Conservation (phyloP, 2,113 vertebrate species). For the Eptesicus fuscus region DNA sequence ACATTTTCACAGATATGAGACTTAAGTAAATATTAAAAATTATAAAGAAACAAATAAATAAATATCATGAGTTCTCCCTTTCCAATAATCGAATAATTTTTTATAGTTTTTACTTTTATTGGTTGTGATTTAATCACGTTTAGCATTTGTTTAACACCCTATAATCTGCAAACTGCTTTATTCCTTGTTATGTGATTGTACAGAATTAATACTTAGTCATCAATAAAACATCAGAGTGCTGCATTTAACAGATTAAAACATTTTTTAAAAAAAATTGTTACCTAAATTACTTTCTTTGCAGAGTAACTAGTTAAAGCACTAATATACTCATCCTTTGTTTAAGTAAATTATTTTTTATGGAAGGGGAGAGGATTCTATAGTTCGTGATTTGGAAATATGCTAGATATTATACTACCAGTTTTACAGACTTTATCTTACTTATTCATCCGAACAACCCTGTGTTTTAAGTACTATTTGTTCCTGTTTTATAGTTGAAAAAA, state of each 20-base stretch:
- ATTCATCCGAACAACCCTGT: not conserved
- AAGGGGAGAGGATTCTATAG: not conserved
- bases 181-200: not conserved
- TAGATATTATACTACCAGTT: not conserved
- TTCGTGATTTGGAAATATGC: not conserved
- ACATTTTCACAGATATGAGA: not conserved
- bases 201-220: not conserved
- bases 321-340: not conserved
- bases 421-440: not conserved
- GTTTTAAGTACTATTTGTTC: not conserved
- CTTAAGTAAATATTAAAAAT: constrained; percentile 9
- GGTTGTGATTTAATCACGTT: not conserved
- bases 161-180: not conserved
- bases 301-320: not conserved
- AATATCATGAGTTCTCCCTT: not conserved
- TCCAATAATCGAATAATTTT: not conserved
- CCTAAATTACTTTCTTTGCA: not conserved
- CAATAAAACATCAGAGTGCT: not conserved
- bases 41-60: not conserved
- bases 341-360: not conserved
- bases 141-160: not conserved
- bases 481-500: not conserved
- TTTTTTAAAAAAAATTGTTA: not conserved
- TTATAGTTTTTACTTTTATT: not conserved
- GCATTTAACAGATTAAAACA: not conserved